A percentile compares a stretch with the other conserved stretches of the same genome.
phyloP scores from a whole-genome alignment of 1,140 invertebrate species.

The Pseudachorutes palmiensis region DNA sequence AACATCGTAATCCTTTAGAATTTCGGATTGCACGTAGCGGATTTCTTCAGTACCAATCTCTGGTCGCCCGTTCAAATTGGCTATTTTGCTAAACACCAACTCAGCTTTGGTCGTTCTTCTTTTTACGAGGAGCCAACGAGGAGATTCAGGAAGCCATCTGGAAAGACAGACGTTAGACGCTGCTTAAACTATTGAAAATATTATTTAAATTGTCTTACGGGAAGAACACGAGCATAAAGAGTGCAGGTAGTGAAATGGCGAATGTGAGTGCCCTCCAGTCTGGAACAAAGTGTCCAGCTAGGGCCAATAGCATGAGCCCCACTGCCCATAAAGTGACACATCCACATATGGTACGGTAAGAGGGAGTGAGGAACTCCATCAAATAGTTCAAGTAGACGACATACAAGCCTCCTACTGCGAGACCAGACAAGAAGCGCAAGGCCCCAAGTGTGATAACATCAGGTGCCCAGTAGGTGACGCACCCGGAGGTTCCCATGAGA shows the following conservation, averaged over 20 bases:
- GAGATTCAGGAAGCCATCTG: slow-evolving; percentile 7
- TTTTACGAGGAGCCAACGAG: not conserved
- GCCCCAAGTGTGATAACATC: slow-evolving; percentile 15
- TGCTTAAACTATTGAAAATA: not conserved
- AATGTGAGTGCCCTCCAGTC: slow-evolving; percentile 17
- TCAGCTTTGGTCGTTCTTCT: not conserved
- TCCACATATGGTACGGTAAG: slow-evolving; percentile 31
- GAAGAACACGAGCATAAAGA: slow-evolving; percentile 9
- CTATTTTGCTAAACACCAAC: not conserved
- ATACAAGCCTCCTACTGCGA: slow-evolving; percentile 31
- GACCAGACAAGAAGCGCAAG: slow-evolving; percentile 12
- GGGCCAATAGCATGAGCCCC: slow-evolving; percentile 34
- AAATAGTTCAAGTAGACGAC: slow-evolving; percentile 31
- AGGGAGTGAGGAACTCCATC: slow-evolving; percentile 37
- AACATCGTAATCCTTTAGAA: too few relatives aligned
- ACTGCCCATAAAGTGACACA: slow-evolving; percentile 32
- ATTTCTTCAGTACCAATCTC: too few relatives aligned
- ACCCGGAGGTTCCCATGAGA: slow-evolving; percentile 25
- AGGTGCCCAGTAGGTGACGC: slow-evolving; percentile 13
- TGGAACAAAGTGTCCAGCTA: slow-evolving; percentile 18
- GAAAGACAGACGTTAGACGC: not conserved
- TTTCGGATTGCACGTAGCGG: too few relatives aligned
- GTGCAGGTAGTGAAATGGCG: slow-evolving; percentile 5
- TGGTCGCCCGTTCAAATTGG: not conserved
- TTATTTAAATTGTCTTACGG: slow-evolving; percentile 17